These are phyloP conservation scores for Epizoanthus rinbou DNA, from an alignment of 92 coral and sea anemone species.

Conservation along the genomic window DNA sequence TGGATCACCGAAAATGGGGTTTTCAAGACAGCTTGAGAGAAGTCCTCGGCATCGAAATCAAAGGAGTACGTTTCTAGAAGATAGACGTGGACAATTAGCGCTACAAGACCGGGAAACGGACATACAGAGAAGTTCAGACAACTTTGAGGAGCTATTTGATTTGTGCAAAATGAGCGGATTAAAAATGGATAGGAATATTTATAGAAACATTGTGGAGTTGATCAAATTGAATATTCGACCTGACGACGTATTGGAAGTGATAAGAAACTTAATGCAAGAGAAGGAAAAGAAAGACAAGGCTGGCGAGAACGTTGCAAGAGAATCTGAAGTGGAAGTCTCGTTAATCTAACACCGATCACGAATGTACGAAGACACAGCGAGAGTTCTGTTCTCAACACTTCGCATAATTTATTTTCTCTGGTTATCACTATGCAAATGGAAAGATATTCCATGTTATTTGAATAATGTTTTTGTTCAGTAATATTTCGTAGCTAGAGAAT, in stretches of 20 bases:
- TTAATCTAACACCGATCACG: not conserved
- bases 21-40: slow-evolving; percentile 32
- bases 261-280: slow-evolving; percentile 32
- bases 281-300: slow-evolving; percentile 3
- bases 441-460: no score
- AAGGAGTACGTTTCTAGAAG: not conserved
- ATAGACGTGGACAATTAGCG: not conserved
- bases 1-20: not conserved
- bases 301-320: not conserved
- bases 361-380: not conserved
- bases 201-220: slow-evolving; percentile 65
- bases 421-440: not conserved
- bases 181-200: slow-evolving; percentile 64
- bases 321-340: slow-evolving; percentile 24
- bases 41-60: not conserved
- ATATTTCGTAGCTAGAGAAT: no score
- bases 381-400: not conserved
- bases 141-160: slow-evolving; percentile 62
- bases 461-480: no score
- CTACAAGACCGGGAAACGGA: slow-evolving; percentile 52
- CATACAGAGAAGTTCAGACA: slow-evolving; percentile 43
- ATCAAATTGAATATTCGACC: slow-evolving; percentile 68
- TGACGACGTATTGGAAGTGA: slow-evolving; percentile 62
- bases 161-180: slow-evolving; percentile 63
- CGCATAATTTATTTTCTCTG: not conserved